Percentiles rank a stretch among this genome's conserved stretches.
These are phyloP conservation scores for Corythornis cristatus DNA, from an alignment of 2,113 vertebrate genomes.

Conservation along the genomic window DNA sequence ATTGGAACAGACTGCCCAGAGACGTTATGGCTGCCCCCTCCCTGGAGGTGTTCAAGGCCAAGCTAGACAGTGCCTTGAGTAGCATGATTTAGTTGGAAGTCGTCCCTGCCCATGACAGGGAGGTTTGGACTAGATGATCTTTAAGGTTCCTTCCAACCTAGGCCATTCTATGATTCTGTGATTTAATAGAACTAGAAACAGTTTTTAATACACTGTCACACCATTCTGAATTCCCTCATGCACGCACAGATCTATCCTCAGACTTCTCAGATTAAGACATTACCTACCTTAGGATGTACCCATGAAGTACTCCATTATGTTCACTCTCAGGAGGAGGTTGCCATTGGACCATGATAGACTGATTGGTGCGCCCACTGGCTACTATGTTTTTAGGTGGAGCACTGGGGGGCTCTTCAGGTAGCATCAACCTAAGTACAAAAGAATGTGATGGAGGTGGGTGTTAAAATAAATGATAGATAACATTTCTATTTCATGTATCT, in stretches of 20 bases:
- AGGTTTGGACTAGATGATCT: no score
- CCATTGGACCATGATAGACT: slow-evolving; percentile 99
- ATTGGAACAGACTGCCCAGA: no score
- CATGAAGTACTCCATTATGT: slow-evolving; percentile 91
- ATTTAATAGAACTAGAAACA: neutral
- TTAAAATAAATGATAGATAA: neutral
- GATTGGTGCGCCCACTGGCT: slow-evolving; percentile 94
- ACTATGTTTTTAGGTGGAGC: slow-evolving; percentile 95
- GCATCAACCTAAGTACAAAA: slow-evolving; percentile 81
- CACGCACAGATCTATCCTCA: fast-evolving
- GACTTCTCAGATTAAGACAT: neutral
- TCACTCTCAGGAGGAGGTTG: slow-evolving; percentile 93
- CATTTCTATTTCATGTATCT: neutral
- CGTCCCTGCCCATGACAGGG: no score
- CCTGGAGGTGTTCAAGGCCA: no score
- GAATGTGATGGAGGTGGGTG: neutral
- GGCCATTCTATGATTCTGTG: no score
- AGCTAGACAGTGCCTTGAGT: no score
- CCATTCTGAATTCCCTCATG: neutral
- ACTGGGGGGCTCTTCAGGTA: slow-evolving; percentile 92
- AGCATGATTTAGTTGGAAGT: no score
- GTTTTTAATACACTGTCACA: neutral
- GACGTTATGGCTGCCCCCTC: no score
- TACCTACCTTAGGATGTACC: slow-evolving; percentile 89
- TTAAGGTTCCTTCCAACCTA: no score